Percentiles rank a stretch among this genome's conserved stretches.
These are phyloP conservation scores for Scleropages formosus DNA, from an alignment of 2,797 vertebrate species.

Conservation along the genomic window DNA sequence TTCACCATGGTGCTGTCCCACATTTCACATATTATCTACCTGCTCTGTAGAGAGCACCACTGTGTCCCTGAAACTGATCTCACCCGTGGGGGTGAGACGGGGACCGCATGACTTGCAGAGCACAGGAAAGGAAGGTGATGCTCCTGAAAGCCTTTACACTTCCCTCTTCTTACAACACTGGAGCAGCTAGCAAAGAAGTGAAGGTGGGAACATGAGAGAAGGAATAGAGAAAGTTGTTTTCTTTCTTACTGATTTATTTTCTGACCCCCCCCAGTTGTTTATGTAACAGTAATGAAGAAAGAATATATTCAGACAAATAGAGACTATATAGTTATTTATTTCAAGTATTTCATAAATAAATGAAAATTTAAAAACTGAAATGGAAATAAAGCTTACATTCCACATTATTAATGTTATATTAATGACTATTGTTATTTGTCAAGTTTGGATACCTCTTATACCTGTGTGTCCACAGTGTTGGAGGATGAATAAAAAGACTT, in stretches of 20 bases:
- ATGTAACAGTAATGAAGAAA: slow-evolving; percentile 58
- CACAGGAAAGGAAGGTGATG: not conserved
- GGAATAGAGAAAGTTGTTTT: slow-evolving; percentile 38
- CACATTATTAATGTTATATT: slow-evolving; percentile 66
- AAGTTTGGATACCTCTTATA: slow-evolving; percentile 68
- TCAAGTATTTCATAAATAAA: slow-evolving; percentile 66
- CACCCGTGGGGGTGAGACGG: no score
- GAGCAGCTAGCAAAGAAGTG: not conserved
- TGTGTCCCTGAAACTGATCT: not conserved
- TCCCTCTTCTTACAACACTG: slow-evolving; percentile 47
- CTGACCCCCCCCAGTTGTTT: slow-evolving; percentile 55
- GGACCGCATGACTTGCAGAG: not conserved
- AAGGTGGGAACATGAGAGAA: not conserved
- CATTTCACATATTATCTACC: not conserved
- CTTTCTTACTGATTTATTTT: slow-evolving; percentile 53
- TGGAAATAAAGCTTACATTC: slow-evolving; percentile 64
- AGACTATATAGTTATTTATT: slow-evolving; percentile 77
- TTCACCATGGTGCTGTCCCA: not conserved
- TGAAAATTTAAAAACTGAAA: slow-evolving; percentile 40
- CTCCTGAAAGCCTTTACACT: slow-evolving; percentile 42
- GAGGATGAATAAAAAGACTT: slow-evolving; percentile 63
- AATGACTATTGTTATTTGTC: slow-evolving; percentile 71
- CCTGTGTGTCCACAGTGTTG: slow-evolving; percentile 62
- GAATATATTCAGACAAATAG: slow-evolving; percentile 64
- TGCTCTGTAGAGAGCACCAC: not conserved